Evolutionary conservation across 2,797 vertebrate species (phyloP).

Genomic region (Otolemur crassicaudatus): DNA sequence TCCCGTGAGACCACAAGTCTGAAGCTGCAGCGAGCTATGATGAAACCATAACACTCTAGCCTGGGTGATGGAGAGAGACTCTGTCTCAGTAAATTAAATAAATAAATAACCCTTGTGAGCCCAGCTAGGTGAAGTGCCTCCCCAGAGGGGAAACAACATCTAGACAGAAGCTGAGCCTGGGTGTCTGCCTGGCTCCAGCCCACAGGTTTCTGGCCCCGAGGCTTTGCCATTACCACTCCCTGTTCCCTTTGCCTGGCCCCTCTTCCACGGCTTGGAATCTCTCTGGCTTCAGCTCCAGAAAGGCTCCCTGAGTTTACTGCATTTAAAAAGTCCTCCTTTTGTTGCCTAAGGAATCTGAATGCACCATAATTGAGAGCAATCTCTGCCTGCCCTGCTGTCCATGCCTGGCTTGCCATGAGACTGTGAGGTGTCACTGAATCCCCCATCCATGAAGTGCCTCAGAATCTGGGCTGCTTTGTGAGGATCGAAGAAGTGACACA

Average conservation of each 20-base stretch:
- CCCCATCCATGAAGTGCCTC: not conserved
- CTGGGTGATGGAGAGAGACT: too few relatives aligned
- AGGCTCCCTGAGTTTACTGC: not conserved
- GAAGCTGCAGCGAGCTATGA: too few relatives aligned
- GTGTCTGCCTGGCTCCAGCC: not conserved
- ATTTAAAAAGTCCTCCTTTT: too few relatives aligned
- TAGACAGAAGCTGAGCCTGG: not conserved
- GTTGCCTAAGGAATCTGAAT: not conserved
- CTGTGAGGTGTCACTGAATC: accelerated
- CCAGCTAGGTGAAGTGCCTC: not conserved
- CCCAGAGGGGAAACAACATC: not conserved
- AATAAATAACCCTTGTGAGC: too few relatives aligned
- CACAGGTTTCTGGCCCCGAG: not conserved
- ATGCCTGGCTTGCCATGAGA: not conserved
- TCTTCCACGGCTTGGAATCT: not conserved
- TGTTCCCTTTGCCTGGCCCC: not conserved
- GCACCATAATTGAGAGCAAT: not conserved
- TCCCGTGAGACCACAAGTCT: too few relatives aligned
- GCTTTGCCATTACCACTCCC: accelerated
- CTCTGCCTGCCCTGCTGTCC: not conserved
- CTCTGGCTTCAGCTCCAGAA: not conserved
- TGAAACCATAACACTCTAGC: too few relatives aligned
- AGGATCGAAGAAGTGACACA: not conserved
- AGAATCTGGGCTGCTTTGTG: not conserved
- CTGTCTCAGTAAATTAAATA: too few relatives aligned